Conservation (phyloP, 2,888 invertebrate genomes). For the Malthinus seriepunctatus region DNA sequence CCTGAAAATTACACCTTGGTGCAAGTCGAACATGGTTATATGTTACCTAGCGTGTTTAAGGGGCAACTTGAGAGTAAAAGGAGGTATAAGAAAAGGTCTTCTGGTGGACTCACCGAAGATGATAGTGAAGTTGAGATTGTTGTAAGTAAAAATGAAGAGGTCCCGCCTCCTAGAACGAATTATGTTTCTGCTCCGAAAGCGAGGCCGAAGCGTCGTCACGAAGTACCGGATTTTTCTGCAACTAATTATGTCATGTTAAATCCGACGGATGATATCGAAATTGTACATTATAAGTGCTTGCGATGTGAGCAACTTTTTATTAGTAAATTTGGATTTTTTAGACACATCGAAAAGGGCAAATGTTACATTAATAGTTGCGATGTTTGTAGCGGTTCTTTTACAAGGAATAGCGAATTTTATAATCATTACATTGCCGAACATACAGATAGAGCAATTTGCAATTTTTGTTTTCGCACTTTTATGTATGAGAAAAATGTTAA, state of each 20-base stretch:
- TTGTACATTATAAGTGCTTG: constrained; percentile 50
- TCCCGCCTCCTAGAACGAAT: constrained; percentile 26
- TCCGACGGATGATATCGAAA: constrained; percentile 48
- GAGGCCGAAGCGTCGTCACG: constrained; percentile 44
- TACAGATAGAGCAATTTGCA: constrained; percentile 51
- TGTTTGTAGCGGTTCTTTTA: constrained; percentile 47
- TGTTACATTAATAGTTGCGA: constrained; percentile 53
- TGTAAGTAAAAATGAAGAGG: constrained; percentile 13
- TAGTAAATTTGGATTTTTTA: constrained; percentile 50
- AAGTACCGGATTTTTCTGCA: constrained; percentile 51
- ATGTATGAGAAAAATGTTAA: constrained; percentile 55
- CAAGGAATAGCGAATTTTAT: constrained; percentile 50
- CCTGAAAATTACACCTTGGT: constrained; percentile 42
- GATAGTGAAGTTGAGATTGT: constrained; percentile 19
- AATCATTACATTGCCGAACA: constrained; percentile 48
- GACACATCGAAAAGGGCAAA: constrained; percentile 53
- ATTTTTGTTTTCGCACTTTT: constrained; percentile 53
- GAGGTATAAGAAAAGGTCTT: constrained; percentile 30
- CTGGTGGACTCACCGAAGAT: constrained; percentile 13
- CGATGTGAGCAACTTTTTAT: constrained; percentile 53
- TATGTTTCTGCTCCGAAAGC: constrained; percentile 32
- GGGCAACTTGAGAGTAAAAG: constrained; percentile 34
- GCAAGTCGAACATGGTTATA: constrained; percentile 51
- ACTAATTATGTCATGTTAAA: constrained; percentile 45
- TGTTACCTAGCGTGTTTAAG: constrained; percentile 43